Percentiles rank a stretch among this genome's conserved stretches.
phyloP scores from a whole-genome alignment of 2,888 invertebrate species.

The Busseola fusca region DNA sequence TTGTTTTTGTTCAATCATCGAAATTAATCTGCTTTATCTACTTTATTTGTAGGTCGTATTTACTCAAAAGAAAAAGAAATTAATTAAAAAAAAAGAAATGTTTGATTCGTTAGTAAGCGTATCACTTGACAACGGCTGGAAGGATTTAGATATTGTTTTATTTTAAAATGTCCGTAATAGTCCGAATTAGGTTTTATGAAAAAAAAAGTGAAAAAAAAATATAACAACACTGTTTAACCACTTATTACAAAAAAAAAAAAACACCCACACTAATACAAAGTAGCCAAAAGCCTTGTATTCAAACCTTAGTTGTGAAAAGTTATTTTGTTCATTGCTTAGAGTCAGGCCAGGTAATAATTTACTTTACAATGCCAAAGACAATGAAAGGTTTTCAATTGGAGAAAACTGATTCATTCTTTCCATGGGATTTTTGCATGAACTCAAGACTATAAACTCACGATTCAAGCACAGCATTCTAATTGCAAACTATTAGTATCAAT shows the following conservation, averaged over 20 bases:
- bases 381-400: too few relatives aligned
- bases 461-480: neutral
- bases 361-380: too few relatives aligned
- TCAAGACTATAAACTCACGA: neutral
- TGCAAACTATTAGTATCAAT: too few relatives aligned
- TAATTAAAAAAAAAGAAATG: neutral
- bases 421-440: neutral
- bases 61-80: neutral
- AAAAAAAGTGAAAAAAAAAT: neutral
- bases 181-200: neutral
- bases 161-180: neutral
- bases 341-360: too few relatives aligned
- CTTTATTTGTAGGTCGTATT: neutral
- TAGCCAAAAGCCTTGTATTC: too few relatives aligned
- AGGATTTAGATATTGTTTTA: neutral
- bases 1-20: neutral
- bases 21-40: neutral
- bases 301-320: too few relatives aligned
- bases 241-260: too few relatives aligned
- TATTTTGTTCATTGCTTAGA: too few relatives aligned
- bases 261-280: too few relatives aligned
- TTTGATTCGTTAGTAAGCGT: neutral
- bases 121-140: neutral
- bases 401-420: too few relatives aligned
- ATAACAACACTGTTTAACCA: too few relatives aligned